These are phyloP conservation scores for Cryptotis parvus DNA, from an alignment of 2,113 vertebrate species.

Conservation along the genomic window DNA sequence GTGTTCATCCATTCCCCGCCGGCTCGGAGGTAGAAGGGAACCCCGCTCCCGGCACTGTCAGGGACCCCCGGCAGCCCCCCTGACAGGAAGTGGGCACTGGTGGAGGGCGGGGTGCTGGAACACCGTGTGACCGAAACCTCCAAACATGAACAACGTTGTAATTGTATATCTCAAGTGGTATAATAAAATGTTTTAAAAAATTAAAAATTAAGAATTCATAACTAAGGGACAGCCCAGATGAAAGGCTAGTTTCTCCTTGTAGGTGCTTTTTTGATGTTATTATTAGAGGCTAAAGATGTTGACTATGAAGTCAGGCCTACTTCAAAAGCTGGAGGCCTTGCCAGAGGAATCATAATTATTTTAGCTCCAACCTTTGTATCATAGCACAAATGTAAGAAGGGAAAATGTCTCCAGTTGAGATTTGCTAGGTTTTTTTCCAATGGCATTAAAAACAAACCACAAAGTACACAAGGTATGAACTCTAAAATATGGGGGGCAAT, in stretches of 20 bases:
- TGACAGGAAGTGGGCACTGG: no score
- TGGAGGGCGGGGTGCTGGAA: no score
- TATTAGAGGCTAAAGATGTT: slow-evolving; percentile 63
- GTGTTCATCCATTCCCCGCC: no score
- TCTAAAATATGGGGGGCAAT: background rate
- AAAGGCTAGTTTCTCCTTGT: slow-evolving; percentile 40
- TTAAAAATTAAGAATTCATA: slow-evolving; percentile 64
- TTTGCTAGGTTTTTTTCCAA: background rate
- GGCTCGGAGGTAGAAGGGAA: no score
- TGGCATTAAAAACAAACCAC: slow-evolving; percentile 64
- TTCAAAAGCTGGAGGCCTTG: slow-evolving; percentile 44
- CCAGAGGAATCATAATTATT: slow-evolving; percentile 66
- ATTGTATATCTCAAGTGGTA: no score
- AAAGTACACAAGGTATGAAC: slow-evolving; percentile 36
- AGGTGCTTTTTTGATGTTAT: slow-evolving; percentile 8
- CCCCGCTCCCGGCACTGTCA: no score
- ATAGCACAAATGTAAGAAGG: background rate
- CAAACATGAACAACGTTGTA: no score
- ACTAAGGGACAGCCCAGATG: slow-evolving; percentile 40
- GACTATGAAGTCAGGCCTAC: background rate
- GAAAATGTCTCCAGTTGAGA: slow-evolving; percentile 37
- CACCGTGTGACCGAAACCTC: no score
- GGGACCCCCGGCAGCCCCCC: no score
- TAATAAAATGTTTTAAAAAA: no score
- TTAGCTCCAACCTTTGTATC: slow-evolving; percentile 47